A percentile compares a stretch with the other conserved stretches of the same genome.
Evolutionary conservation across 2,888 invertebrate species (phyloP).

Genomic region (Papilio gigon): DNA sequence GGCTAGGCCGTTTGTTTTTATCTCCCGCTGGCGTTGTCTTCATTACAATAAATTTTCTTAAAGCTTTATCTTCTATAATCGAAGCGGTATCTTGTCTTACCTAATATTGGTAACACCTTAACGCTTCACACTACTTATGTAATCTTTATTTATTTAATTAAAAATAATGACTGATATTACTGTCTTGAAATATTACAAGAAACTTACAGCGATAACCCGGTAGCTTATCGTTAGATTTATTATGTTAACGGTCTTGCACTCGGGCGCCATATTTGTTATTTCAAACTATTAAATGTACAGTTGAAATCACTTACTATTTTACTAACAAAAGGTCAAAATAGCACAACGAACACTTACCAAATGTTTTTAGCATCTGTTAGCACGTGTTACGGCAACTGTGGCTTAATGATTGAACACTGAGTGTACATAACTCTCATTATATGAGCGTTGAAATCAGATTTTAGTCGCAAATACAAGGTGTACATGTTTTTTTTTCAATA

Average conservation of each 20-base stretch:
- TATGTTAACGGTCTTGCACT: background rate
- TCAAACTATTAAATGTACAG: background rate
- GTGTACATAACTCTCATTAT: background rate
- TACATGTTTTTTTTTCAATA: too few species aligned
- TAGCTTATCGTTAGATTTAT: slow-evolving; percentile 18
- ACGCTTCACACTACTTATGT: slow-evolving; percentile 20
- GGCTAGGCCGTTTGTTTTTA: slow-evolving; percentile 73
- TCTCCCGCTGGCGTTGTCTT: slow-evolving; percentile 71
- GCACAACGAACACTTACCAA: background rate
- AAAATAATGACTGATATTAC: slow-evolving; percentile 10
- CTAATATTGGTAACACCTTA: slow-evolving; percentile 43
- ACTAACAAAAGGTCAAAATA: background rate
- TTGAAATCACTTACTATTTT: background rate
- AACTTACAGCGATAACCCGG: background rate
- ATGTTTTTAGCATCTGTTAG: background rate
- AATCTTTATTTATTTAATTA: slow-evolving; percentile 16
- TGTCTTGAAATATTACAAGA: slow-evolving; percentile 8
- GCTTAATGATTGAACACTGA: background rate
- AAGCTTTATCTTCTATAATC: slow-evolving; percentile 68
- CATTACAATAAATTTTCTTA: slow-evolving; percentile 73
- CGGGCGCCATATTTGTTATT: background rate
- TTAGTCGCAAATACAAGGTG: too few species aligned
- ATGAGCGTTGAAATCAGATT: background rate
- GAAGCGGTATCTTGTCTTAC: slow-evolving; percentile 58
- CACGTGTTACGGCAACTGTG: background rate